Conservation (phyloP, 2,888 invertebrate species). For the Thymelicus sylvestris region DNA sequence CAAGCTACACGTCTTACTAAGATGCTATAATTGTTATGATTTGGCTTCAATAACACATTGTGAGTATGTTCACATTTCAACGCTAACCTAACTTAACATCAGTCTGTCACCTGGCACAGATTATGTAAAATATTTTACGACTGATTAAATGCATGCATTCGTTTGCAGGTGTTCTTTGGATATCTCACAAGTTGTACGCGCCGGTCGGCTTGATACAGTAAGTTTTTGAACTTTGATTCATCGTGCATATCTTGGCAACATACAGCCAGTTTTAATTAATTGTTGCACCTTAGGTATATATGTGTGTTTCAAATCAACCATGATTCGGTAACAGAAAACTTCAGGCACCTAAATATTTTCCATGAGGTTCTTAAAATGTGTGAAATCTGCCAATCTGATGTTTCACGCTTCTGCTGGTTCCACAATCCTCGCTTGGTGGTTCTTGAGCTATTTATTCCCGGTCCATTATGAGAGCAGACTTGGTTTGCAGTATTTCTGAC, state of each 20-base stretch:
- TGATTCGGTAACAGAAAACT: no score
- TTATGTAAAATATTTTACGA: not conserved
- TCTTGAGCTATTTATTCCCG: no score
- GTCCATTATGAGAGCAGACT: no score
- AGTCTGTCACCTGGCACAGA: not conserved
- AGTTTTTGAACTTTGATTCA: constrained; percentile 40
- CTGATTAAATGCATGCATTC: not conserved
- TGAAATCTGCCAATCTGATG: no score
- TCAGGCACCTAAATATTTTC: no score
- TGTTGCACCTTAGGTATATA: no score
- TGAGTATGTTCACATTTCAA: constrained; percentile 1
- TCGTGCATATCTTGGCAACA: no score
- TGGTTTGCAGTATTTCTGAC: not conserved
- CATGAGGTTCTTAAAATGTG: no score
- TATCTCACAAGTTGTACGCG: constrained; percentile 76
- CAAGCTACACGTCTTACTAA: constrained; percentile 8
- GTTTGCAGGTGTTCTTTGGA: constrained; percentile 73
- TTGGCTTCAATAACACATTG: constrained; percentile 18
- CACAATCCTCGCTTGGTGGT: no score
- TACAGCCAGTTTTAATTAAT: no score
- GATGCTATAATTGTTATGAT: not conserved
- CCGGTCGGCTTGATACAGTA: constrained; percentile 76
- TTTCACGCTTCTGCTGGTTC: no score
- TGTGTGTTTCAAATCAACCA: no score
- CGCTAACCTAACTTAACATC: not conserved